Evolutionary conservation across 1,140 invertebrate genomes (phyloP).

Genomic region (Bombus impatiens): DNA sequence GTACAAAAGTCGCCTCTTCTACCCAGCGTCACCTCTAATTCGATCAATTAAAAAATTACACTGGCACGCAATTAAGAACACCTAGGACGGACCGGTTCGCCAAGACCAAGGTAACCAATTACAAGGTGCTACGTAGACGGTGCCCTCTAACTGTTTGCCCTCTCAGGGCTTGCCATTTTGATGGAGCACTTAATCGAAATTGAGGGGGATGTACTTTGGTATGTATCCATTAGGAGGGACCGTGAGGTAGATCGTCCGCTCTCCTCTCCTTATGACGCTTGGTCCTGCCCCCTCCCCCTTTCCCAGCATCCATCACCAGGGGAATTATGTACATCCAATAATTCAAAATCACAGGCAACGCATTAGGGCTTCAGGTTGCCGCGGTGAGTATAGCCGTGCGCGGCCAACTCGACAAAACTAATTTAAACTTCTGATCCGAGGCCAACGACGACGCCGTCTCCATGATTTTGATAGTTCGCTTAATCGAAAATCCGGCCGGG

Average conservation of each 20-base stretch:
- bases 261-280: neutral
- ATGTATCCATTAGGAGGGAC: conserved; percentile 47
- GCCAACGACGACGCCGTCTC: neutral
- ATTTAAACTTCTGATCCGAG: conserved; percentile 49
- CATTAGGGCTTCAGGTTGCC: conserved; percentile 11
- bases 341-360: conserved; percentile 49
- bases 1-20: neutral
- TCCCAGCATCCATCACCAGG: conserved; percentile 33
- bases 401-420: conserved; percentile 50
- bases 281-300: no score
- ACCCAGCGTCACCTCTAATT: neutral
- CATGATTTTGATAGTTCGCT: conserved; percentile 52
- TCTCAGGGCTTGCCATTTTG: conserved; percentile 52
- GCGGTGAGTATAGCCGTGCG: neutral
- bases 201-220: conserved; percentile 48
- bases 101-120: conserved; percentile 32
- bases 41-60: conserved; percentile 11
- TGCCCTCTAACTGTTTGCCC: conserved; percentile 46
- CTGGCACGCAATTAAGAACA: neutral
- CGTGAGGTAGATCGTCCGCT: neutral
- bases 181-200: conserved; percentile 57
- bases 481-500: conserved; percentile 33
- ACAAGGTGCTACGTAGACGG: conserved; percentile 21
- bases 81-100: neutral
- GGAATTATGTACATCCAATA: conserved; percentile 52